phyloP scores from a whole-genome alignment of 2,888 invertebrate genomes.

The Oscheius sp. region DNA sequence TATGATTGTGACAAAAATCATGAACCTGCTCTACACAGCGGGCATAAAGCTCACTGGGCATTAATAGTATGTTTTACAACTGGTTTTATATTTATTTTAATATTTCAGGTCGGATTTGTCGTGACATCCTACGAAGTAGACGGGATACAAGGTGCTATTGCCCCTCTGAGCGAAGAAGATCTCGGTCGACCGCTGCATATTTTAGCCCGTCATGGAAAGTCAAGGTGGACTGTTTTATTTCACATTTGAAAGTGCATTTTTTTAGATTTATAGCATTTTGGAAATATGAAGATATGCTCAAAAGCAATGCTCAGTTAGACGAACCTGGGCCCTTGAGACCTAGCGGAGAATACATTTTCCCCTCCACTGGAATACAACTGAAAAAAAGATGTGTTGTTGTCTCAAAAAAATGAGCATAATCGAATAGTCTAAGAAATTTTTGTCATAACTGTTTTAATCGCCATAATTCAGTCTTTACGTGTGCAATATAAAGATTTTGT shows the following conservation, averaged over 20 bases:
- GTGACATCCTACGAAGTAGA: background rate
- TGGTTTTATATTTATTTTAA: no score
- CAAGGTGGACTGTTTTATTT: slow-evolving; percentile 48
- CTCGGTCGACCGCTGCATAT: slow-evolving; percentile 5
- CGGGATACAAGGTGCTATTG: background rate
- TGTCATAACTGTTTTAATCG: no score
- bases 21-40: slow-evolving; percentile 57
- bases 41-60: slow-evolving; percentile 68
- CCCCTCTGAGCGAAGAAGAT: background rate
- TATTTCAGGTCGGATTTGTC: slow-evolving; percentile 44
- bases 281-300: slow-evolving; percentile 45
- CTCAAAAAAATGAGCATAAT: background rate
- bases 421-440: no score
- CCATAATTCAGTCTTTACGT: no score
- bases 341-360: slow-evolving; percentile 8
- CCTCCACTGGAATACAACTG: slow-evolving; percentile 9
- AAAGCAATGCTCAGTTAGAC: slow-evolving; percentile 65
- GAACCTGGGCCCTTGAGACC: slow-evolving; percentile 48
- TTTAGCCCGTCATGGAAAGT: slow-evolving; percentile 58
- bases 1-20: slow-evolving; percentile 71
- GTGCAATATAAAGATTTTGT: no score
- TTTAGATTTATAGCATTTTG: slow-evolving; percentile 60
- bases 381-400: slow-evolving; percentile 21
- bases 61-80: slow-evolving; percentile 49
- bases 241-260: background rate